A percentile compares a stretch with the other conserved stretches of the same genome.
Evolutionary conservation across 2,113 vertebrate genomes (phyloP).

Genomic region (Protomyctophum bolini): DNA sequence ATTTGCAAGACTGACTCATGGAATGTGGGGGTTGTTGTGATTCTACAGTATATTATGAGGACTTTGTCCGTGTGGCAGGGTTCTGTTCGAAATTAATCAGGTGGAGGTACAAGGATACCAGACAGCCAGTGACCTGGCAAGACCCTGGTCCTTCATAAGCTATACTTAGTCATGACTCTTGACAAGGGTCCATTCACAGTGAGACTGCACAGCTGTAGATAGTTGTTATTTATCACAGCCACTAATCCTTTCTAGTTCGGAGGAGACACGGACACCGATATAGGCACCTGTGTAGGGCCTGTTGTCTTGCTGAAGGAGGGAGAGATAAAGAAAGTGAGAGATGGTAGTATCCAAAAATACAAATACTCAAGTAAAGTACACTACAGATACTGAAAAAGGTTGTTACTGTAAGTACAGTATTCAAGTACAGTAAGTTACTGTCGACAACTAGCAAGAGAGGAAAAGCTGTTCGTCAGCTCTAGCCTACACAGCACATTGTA

Average conservation of each 20-base stretch:
- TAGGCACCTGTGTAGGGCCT: slow-evolving; percentile 16
- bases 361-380: no score
- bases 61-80: no score
- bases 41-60: no score
- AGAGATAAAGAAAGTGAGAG: slow-evolving; percentile 8
- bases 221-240: background rate
- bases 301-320: slow-evolving; percentile 5
- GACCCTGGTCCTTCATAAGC: no score
- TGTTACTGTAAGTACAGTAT: no score
- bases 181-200: background rate
- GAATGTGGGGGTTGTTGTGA: no score
- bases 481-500: slow-evolving; percentile 22
- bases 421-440: no score
- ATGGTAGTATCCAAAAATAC: background rate
- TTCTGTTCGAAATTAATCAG: no score
- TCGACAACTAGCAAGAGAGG: background rate
- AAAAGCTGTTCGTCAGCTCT: slow-evolving; percentile 26
- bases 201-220: background rate
- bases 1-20: no score
- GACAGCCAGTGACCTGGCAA: no score
- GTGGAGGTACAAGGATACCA: no score
- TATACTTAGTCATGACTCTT: background rate
- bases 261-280: slow-evolving; percentile 2
- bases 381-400: no score
- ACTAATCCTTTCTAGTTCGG: background rate